Conservation (phyloP, 2,797 vertebrate species). For the Limnodromus scolopaceus region DNA sequence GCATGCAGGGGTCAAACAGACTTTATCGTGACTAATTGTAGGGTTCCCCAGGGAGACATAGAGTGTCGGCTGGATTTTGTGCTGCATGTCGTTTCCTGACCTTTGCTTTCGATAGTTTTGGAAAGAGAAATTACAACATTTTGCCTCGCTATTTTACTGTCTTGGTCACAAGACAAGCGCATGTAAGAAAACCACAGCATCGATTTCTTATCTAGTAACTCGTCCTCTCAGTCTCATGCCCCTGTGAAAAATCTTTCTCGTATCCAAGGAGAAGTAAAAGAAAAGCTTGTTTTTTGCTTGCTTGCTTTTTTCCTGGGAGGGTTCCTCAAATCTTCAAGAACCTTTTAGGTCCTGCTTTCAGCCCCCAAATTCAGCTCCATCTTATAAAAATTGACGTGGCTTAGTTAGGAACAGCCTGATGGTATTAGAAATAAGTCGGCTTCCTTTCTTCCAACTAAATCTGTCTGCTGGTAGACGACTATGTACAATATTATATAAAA, state of each 20-base stretch:
- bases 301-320: not conserved
- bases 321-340: not conserved
- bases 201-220: not conserved
- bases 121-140: not conserved
- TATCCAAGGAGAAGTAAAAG: constrained; percentile 13
- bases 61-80: not conserved
- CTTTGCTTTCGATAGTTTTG: not conserved
- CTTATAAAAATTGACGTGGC: not conserved
- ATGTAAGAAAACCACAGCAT: not conserved
- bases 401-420: not conserved
- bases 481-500: not conserved
- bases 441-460: not conserved
- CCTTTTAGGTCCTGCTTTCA: not conserved
- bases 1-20: not conserved
- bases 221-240: not conserved
- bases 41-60: not conserved
- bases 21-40: not conserved
- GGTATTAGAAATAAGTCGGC: not conserved
- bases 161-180: constrained; percentile 18
- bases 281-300: not conserved
- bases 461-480: not conserved
- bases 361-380: not conserved
- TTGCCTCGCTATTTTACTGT: not conserved
- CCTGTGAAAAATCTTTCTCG: not conserved
- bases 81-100: not conserved